Conservation (phyloP, 1,140 invertebrate genomes). For the Olivierus martensii region DNA sequence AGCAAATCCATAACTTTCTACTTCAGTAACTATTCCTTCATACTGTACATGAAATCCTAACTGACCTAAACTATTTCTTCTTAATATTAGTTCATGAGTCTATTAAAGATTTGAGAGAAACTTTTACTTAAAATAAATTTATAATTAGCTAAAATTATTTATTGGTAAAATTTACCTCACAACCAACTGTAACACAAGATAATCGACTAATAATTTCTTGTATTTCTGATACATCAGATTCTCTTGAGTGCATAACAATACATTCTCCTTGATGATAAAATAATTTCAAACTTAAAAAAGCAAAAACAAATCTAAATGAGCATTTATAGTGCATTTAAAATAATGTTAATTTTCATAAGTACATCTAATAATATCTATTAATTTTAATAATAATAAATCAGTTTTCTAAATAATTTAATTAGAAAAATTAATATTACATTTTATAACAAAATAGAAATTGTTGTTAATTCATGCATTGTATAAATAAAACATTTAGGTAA, state of each 20-base stretch:
- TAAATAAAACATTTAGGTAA: no score
- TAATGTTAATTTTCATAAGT: no score
- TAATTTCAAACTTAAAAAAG: conserved; percentile 31
- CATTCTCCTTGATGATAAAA: conserved; percentile 63
- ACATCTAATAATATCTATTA: no score
- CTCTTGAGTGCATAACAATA: conserved; percentile 40
- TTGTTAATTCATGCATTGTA: no score
- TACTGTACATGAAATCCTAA: conserved; percentile 92
- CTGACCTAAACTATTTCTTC: conserved; percentile 66
- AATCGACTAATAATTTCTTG: conserved; percentile 60
- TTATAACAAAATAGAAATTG: no score
- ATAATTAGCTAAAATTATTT: neutral
- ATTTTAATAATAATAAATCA: no score
- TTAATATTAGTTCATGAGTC: conserved; percentile 52
- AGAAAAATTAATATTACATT: no score
- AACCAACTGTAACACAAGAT: conserved; percentile 53
- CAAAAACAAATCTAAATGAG: conserved; percentile 1
- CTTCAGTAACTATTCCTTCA: conserved; percentile 87
- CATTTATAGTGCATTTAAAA: no score
- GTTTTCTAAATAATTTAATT: no score
- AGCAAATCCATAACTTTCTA: conserved; percentile 73
- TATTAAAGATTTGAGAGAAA: conserved; percentile 14
- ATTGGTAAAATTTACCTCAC: conserved; percentile 33
- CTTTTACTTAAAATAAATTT: neutral
- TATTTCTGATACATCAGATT: conserved; percentile 45